A percentile compares a stretch with the other conserved stretches of the same genome.
These are phyloP conservation scores for Nesometra sesokonis DNA, from an alignment of 35 echinoderm and acorn worm species.

Conservation along the genomic window DNA sequence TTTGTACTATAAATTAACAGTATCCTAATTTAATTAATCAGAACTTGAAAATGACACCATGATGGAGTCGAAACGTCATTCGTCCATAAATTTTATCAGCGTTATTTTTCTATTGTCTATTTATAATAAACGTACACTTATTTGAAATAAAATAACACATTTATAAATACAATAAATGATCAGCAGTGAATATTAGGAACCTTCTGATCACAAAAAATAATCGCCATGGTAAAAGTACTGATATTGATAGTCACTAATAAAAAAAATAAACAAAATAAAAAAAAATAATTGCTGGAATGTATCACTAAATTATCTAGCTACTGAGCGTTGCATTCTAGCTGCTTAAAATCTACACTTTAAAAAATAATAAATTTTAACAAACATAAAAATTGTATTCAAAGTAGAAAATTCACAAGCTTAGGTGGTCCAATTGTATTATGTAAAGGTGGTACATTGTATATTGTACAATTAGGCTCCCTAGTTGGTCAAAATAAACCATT, in stretches of 20 bases:
- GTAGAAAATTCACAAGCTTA: background rate
- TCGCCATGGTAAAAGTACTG: too few species aligned
- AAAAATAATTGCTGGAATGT: background rate
- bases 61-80: too few species aligned
- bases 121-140: too few species aligned
- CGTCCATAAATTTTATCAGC: too few species aligned
- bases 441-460: background rate
- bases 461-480: background rate
- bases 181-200: too few species aligned
- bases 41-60: too few species aligned
- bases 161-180: too few species aligned
- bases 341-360: background rate
- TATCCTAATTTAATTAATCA: too few species aligned
- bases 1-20: too few species aligned
- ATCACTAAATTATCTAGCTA: background rate
- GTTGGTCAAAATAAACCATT: background rate
- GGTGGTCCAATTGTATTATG: background rate
- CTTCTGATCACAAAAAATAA: too few species aligned
- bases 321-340: background rate
- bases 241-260: background rate
- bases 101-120: too few species aligned
- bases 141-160: too few species aligned
- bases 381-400: background rate
- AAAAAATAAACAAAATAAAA: background rate
- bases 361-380: background rate